These are phyloP conservation scores for Sarcophaga variegata DNA, from an alignment of 2,888 invertebrate genomes.

Conservation along the genomic window DNA sequence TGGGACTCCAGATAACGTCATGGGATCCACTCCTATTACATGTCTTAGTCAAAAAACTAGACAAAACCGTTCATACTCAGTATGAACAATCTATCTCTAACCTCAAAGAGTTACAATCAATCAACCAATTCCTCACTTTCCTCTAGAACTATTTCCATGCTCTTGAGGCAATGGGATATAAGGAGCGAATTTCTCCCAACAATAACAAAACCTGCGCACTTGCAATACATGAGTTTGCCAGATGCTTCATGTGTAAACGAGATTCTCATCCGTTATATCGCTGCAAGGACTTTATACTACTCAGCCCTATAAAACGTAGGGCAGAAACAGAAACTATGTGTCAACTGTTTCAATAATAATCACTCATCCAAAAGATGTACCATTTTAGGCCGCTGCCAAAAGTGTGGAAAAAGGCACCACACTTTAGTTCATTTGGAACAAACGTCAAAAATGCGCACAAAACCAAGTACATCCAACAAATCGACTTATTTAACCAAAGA, in stretches of 20 bases:
- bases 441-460: too few species aligned
- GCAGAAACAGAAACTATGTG: neutral
- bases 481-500: too few species aligned
- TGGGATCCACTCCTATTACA: neutral
- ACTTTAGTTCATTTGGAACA: neutral
- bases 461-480: too few species aligned
- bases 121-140: slow-evolving; percentile 1
- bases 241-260: too few species aligned
- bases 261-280: too few species aligned
- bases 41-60: neutral
- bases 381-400: neutral
- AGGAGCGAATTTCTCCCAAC: too few species aligned
- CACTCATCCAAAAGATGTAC: neutral
- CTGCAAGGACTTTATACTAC: too few species aligned
- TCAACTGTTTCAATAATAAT: neutral
- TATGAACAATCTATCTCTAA: slow-evolving; percentile 2
- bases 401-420: neutral
- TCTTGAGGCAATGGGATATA: neutral
- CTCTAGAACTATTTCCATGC: neutral
- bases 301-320: neutral
- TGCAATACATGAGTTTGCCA: neutral
- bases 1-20: neutral
- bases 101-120: neutral
- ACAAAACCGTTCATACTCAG: slow-evolving; percentile 11
- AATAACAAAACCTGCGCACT: too few species aligned